Base-by-base conservation (phyloP, 2,797 vertebrate genomes). In the Labroides dimidiatus region DNA sequence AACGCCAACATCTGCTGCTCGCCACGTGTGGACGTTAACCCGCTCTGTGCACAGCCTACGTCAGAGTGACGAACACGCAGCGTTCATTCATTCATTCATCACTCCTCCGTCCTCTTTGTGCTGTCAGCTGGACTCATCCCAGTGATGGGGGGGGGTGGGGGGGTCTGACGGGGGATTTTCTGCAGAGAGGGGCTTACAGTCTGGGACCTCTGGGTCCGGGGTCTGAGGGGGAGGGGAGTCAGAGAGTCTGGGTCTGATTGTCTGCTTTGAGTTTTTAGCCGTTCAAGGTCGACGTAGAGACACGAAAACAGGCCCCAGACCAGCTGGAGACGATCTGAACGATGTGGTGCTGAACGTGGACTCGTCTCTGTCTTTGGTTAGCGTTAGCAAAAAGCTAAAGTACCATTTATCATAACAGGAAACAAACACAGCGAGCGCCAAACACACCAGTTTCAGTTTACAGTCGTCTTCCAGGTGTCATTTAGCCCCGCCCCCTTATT, bases 61-160 rank as follows among this genome's bases (percentile, higher is more conserved):
- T 83, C 77, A 74, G 21, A 60, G 20, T 69, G 75, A 78, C 30
- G 9, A 11, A 39, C 44, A 56, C 3, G 14, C 55, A 7, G 51
- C 45, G 4, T 57, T 53, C 77, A 72, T 77, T 81, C 72, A 83
- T 64, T 45, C 66, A 60, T 57, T 56, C 77, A 72, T 87, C 69
- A 75, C 69, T 77, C 69, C 49, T 42, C 72, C 72, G 75, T 77
- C 70, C 66, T 20, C 6, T 87, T 84, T 77, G 64, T 64, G 73
- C 62, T 52, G 64, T 75, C 80, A 44, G 58, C 51, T 64, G 48
- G 65, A 55, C 59, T 81, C 63, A 81, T 82, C 61, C 77, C 54
- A 13, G 52, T 78, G 77, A 77, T 76, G 81, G 42, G 15, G n/a
- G 44, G 33, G 16, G 42, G 43, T 20, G 45, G 64, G 1, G 39